These are phyloP conservation scores for Danio choprae DNA, from an alignment of 2,797 vertebrate genomes.

Conservation along the genomic window DNA sequence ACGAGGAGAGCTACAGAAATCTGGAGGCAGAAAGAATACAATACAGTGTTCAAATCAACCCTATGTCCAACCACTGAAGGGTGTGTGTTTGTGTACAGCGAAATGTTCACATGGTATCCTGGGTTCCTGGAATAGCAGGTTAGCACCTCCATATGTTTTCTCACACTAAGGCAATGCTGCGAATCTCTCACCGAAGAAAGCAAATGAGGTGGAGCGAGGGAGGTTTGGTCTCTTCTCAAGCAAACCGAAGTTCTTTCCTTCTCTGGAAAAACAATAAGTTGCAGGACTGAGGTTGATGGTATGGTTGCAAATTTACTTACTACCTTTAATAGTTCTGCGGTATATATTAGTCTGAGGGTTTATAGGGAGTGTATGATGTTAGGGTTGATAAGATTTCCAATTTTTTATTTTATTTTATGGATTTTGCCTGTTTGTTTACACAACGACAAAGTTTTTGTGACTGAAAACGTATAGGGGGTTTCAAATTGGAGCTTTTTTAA, in stretches of 20 bases:
- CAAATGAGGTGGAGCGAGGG: neutral
- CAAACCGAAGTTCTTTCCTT: constrained; percentile 39
- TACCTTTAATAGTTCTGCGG: neutral
- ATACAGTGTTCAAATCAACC: constrained; percentile 9
- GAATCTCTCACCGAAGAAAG: constrained; percentile 26
- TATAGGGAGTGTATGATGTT: no score
- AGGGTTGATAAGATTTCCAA: no score
- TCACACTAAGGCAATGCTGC: constrained; percentile 31
- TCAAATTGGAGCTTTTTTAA: no score
- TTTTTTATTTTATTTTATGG: no score
- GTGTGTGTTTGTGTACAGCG: constrained; percentile 34
- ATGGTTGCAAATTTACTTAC: neutral
- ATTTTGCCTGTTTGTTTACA: no score
- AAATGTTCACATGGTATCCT: constrained; percentile 18
- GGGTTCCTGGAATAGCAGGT: constrained; percentile 37
- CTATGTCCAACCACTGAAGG: constrained; percentile 5
- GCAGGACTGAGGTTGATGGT: neutral
- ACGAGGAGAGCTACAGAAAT: constrained; percentile 37
- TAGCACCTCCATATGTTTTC: constrained; percentile 41
- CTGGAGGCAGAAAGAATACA: constrained; percentile 5
- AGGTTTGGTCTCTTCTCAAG: constrained; percentile 27
- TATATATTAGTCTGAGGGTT: no score
- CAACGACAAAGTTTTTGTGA: no score
- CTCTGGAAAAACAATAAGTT: neutral
- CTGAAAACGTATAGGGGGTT: no score